Evolutionary conservation across 2,888 invertebrate genomes (phyloP).

Genomic region (Amphipoea oculea): DNA sequence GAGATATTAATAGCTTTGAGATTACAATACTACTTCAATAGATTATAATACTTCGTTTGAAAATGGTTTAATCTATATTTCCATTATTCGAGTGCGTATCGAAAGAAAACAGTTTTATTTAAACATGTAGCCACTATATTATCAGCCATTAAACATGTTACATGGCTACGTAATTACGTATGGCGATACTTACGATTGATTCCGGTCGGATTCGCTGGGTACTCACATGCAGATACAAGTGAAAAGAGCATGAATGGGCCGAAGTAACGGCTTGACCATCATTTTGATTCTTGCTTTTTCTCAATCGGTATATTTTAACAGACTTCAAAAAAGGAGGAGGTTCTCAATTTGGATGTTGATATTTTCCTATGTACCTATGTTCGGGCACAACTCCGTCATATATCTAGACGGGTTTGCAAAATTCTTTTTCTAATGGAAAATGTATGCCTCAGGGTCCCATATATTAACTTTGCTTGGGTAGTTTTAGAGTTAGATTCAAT

Average conservation of each 20-base stretch:
- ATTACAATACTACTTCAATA: slow-evolving; percentile 27
- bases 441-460: too few relatives aligned
- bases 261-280: not conserved
- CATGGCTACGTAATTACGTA: not conserved
- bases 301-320: not conserved
- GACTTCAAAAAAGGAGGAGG: too few relatives aligned
- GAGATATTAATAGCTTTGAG: slow-evolving; percentile 40
- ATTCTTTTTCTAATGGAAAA: too few relatives aligned
- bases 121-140: not conserved
- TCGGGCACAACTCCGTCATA: too few relatives aligned
- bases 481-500: too few relatives aligned
- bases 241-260: not conserved
- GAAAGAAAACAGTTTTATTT: slow-evolving; percentile 21
- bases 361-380: too few relatives aligned
- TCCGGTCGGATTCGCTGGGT: too few relatives aligned
- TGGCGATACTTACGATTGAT: too few relatives aligned
- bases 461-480: too few relatives aligned
- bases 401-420: too few relatives aligned
- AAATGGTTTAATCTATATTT: slow-evolving; percentile 39
- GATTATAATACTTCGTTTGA: slow-evolving; percentile 23
- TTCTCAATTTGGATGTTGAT: too few relatives aligned
- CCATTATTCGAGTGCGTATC: slow-evolving; percentile 38
- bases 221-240: not conserved
- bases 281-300: not conserved
- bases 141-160: not conserved